These are phyloP conservation scores for Heliconius hermathena DNA, from an alignment of 1,140 invertebrate genomes.

Conservation along the genomic window DNA sequence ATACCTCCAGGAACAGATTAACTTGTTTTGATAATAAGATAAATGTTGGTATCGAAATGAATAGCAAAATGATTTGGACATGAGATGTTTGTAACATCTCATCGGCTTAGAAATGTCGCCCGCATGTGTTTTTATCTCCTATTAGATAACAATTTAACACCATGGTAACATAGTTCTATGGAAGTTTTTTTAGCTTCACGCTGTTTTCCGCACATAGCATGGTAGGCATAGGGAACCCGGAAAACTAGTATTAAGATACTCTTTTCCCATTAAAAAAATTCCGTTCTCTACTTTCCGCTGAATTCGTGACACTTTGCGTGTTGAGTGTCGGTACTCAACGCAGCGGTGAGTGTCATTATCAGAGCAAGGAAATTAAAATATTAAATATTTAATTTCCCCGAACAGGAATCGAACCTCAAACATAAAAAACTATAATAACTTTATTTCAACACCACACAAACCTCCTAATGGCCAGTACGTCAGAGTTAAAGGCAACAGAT, in stretches of 20 bases:
- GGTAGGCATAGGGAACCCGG: no score
- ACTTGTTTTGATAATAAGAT: conserved; percentile 39
- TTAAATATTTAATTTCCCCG: no score
- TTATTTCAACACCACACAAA: conserved; percentile 21
- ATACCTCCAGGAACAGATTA: conserved; percentile 38
- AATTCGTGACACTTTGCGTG: no score
- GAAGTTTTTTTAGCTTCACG: neutral
- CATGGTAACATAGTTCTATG: neutral
- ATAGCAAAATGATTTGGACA: conserved; percentile 10
- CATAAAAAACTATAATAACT: neutral
- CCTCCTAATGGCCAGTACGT: conserved; percentile 78
- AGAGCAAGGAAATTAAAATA: no score
- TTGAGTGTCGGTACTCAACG: no score
- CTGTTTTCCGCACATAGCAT: no score
- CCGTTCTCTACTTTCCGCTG: no score
- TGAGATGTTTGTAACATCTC: neutral
- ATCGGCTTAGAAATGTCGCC: neutral
- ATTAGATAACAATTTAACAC: neutral
- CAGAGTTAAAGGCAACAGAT: conserved; percentile 65
- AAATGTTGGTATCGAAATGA: conserved; percentile 26
- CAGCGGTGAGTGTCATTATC: no score
- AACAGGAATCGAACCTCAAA: neutral
- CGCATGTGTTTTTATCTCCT: neutral
- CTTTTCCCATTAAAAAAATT: no score
- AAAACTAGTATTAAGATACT: no score